Percentiles rank a stretch among this genome's conserved stretches.
phyloP scores from a whole-genome alignment of 2,888 invertebrate species.

The Dermolepida albohirtum region DNA sequence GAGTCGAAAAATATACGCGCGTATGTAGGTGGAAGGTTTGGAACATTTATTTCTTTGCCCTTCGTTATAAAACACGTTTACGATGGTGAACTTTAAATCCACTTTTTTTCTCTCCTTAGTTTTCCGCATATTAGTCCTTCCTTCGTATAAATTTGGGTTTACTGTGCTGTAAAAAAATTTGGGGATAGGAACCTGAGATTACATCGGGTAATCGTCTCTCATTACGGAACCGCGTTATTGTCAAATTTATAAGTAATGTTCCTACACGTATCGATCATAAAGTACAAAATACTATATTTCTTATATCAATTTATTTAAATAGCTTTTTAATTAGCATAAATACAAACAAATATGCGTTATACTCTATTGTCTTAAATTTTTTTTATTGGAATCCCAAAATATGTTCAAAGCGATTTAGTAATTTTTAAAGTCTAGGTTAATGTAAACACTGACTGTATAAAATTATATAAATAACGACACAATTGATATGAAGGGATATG shows the following conservation, averaged over 20 bases:
- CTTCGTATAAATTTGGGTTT: slow-evolving; percentile 28
- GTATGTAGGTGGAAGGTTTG: slow-evolving; percentile 5
- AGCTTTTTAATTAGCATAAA: too few relatives aligned
- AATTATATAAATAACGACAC: too few relatives aligned
- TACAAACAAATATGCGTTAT: too few relatives aligned
- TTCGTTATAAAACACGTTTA: slow-evolving; percentile 34
- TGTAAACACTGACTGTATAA: too few relatives aligned
- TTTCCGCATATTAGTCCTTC: slow-evolving; percentile 34
- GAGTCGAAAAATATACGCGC: slow-evolving; percentile 23
- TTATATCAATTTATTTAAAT: too few relatives aligned
- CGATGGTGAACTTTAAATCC: slow-evolving; percentile 32
- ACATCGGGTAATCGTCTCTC: slow-evolving; percentile 27
- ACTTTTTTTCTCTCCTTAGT: slow-evolving; percentile 28
- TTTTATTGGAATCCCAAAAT: too few relatives aligned
- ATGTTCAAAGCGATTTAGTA: too few relatives aligned
- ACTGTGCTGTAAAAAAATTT: slow-evolving; percentile 29
- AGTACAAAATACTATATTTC: too few relatives aligned
- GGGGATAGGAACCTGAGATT: slow-evolving; percentile 19
- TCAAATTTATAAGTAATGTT: slow-evolving; percentile 14
- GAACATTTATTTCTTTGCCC: slow-evolving; percentile 26
- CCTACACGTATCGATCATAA: background rate
- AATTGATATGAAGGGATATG: too few relatives aligned
- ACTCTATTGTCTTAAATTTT: too few relatives aligned
- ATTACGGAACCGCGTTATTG: slow-evolving; percentile 16
- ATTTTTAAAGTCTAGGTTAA: too few relatives aligned